Conservation (phyloP, 2,797 vertebrate species). For the Hemitrygon akajei region DNA sequence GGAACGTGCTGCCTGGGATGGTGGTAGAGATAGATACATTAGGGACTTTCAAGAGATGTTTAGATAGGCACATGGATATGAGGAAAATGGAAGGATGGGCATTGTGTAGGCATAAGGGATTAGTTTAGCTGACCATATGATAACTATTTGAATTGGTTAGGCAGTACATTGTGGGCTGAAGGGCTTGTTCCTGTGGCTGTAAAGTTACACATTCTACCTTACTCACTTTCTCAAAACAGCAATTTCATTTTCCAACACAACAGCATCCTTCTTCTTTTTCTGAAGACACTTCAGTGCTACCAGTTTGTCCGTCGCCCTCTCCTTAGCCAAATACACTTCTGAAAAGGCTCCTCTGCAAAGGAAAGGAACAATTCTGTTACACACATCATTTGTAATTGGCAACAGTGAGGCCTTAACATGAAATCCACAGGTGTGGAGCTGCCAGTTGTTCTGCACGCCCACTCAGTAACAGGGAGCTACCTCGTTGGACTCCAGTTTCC, state of each 20-base stretch:
- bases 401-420: neutral
- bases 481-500: neutral
- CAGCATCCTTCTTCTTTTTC: constrained; percentile 74
- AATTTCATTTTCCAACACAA: constrained; percentile 87
- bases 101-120: no score
- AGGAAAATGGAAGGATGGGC: no score
- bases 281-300: constrained; percentile 90
- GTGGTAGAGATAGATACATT: no score
- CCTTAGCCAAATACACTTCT: constrained; percentile 83
- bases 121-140: no score
- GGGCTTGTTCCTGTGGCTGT: no score
- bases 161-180: no score
- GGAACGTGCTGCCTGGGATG: no score
- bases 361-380: constrained; percentile 26
- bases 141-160: no score
- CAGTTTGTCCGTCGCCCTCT: constrained; percentile 74
- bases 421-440: neutral
- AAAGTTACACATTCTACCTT: no score
- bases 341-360: constrained; percentile 80
- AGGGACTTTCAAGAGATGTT: no score
- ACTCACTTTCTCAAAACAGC: constrained; percentile 79
- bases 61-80: no score
- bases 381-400: neutral
- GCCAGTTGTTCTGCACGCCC: neutral
- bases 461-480: neutral